Base-by-base conservation (phyloP, 2,888 invertebrate genomes). In the Pseudoips prasinana region DNA sequence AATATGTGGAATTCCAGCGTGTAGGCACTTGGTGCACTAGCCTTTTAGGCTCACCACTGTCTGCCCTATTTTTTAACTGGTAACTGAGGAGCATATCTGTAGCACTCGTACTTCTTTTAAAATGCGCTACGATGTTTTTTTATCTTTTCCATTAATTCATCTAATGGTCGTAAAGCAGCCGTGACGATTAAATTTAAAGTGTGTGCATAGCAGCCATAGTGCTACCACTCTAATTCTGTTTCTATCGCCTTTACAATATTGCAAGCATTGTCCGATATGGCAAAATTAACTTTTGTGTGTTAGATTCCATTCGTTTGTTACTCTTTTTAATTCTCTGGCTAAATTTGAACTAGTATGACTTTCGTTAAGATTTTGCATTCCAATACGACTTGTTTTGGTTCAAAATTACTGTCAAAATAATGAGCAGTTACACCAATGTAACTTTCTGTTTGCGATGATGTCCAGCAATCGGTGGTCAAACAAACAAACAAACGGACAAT, bases 311-410 rank as follows among this genome's bases (percentile, higher is more conserved):
- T 37, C 24, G 11, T 30, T 26, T 2, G 23, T 20, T 17, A 36
- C 20, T 24, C 20, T 23, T 10, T 31, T 46, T 8, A 41, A 10
- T 10, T 41, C 29, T 8, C 26, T 17, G 3, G 46, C 33, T 25
- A 90, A 33, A 33, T 40, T 43, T 1, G 8, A 14, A 10, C 39
- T 38, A 8, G 49, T 45, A 22, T 42, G 42, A 32, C 14, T 32
- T 7, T 33, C 45, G 11, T 18, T n/a, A 37, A 7, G n/a, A 18
- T n/a, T 22, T 38, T 40, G 18, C 40, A 49, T 6, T 39, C 42
- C 6, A 40, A 25, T 5, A 45, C 27, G 1, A 48, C 18, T 25
- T 39, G 40, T 22, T 33, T 9, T 3, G 33, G 30, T 32, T 43
- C 34, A 27, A 36, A 41, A 23, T 43, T 17, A 7, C 6, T 17